phyloP scores from a whole-genome alignment of 2,113 vertebrate species.

The Penelope pileata region DNA sequence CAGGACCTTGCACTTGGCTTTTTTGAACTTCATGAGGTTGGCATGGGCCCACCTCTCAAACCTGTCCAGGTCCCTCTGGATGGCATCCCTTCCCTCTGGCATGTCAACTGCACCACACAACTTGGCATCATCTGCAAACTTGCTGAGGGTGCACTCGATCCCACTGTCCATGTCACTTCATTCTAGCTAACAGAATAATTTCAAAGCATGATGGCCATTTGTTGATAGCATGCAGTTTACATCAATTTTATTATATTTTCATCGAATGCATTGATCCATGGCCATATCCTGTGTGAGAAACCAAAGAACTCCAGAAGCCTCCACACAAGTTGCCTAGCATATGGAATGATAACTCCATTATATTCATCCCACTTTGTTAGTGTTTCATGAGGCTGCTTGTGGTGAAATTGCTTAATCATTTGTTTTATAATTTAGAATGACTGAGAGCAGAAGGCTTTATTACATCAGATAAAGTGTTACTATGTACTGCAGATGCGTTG shows the following conservation, averaged over 20 bases:
- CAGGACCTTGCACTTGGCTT: too few species aligned
- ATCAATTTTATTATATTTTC: neutral
- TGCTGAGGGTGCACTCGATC: too few species aligned
- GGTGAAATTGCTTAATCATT: slow-evolving; percentile 38
- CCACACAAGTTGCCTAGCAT: neutral
- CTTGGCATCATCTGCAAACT: too few species aligned
- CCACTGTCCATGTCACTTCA: too few species aligned
- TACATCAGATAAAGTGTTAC: slow-evolving; percentile 59
- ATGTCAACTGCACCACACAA: too few species aligned
- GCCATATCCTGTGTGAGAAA: neutral
- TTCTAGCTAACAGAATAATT: neutral
- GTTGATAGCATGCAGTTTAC: neutral
- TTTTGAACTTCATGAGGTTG: too few species aligned
- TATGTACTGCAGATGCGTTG: slow-evolving; percentile 51
- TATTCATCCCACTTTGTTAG: neutral
- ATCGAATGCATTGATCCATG: neutral
- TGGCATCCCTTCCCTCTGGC: too few species aligned
- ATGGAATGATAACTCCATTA: neutral
- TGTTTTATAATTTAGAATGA: slow-evolving; percentile 46
- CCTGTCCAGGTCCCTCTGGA: too few species aligned
- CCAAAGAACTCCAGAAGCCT: neutral
- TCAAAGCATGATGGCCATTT: neutral
- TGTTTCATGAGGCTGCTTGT: neutral
- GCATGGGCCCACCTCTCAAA: too few species aligned
- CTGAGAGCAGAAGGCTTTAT: slow-evolving; percentile 58